Percentiles rank a stretch among this genome's conserved stretches.
Conservation (phyloP, 2,113 vertebrate species). For the Illadopsis cleaveri region DNA sequence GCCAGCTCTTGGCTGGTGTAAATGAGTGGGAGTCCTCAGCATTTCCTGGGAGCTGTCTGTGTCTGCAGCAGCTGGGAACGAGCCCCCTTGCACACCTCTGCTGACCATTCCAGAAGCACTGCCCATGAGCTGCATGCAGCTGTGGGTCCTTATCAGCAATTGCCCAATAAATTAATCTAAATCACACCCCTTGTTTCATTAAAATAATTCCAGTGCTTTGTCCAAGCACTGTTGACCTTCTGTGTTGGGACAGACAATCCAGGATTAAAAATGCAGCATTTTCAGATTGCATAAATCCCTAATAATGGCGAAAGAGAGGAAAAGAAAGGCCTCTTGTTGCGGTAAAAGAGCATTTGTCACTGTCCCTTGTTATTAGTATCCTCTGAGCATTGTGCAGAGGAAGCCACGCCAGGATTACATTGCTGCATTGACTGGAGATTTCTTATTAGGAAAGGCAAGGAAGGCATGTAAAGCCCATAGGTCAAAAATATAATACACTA, state of each 20-base stretch:
- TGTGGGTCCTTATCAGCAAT: conserved; percentile 8
- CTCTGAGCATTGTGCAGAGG: conserved; percentile 31
- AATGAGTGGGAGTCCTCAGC: not conserved
- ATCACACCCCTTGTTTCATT: conserved; percentile 25
- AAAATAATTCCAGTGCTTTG: conserved; percentile 65
- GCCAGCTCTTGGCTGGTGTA: not conserved
- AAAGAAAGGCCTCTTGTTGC: conserved; percentile 18
- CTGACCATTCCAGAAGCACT: conserved; percentile 9
- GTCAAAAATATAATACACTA: conserved; percentile 59
- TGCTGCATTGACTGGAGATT: conserved; percentile 15
- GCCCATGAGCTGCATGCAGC: not conserved
- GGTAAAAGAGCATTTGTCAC: conserved; percentile 51
- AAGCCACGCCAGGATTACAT: conserved; percentile 42
- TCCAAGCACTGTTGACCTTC: conserved; percentile 38
- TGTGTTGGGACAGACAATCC: conserved; percentile 21
- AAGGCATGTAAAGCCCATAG: conserved; percentile 30
- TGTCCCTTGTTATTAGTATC: conserved; percentile 61
- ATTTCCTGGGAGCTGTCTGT: not conserved
- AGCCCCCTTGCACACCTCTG: not conserved
- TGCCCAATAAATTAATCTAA: conserved; percentile 56
- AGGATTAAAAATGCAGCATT: conserved; percentile 53
- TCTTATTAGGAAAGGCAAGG: conserved; percentile 23
- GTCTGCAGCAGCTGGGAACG: not conserved
- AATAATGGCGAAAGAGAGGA: not conserved
- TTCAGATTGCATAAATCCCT: conserved; percentile 35